A percentile compares a stretch with the other conserved stretches of the same genome.
Conservation (phyloP, 2,888 invertebrate genomes). For the Drepanosiphum platanoidis region DNA sequence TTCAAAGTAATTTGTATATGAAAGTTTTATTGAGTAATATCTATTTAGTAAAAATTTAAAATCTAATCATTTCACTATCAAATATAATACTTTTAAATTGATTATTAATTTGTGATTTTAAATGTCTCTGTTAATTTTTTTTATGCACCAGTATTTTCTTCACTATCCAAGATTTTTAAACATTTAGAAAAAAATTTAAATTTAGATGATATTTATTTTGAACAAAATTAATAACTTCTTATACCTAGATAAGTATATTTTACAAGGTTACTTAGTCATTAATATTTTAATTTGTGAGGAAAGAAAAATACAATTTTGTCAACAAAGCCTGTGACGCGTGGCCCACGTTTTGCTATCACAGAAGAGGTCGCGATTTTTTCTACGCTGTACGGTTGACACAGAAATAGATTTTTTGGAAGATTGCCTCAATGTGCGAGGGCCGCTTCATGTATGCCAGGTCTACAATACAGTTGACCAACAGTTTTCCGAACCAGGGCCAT, state of each 20-base stretch:
- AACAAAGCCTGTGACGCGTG: conserved; percentile 59
- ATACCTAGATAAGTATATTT: neutral
- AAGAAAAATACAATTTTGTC: conserved; percentile 44
- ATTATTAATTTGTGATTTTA: neutral
- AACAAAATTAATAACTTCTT: neutral
- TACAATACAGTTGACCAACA: conserved; percentile 60
- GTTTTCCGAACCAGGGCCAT: conserved; percentile 59
- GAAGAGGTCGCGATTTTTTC: conserved; percentile 60
- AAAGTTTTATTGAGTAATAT: neutral
- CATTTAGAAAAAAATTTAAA: neutral
- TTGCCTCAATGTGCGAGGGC: conserved; percentile 58
- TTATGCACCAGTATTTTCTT: neutral
- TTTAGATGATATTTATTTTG: neutral
- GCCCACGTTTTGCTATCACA: conserved; percentile 49
- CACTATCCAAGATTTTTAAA: too few relatives aligned
- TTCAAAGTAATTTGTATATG: neutral
- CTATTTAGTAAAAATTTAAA: neutral
- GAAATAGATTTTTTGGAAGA: conserved; percentile 62
- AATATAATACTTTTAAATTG: neutral
- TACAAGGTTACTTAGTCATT: conserved; percentile 36
- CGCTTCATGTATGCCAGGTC: conserved; percentile 56
- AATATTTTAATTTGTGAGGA: conserved; percentile 41
- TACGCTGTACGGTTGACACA: conserved; percentile 58
- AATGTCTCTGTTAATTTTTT: neutral
- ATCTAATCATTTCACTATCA: neutral